A percentile compares a stretch with the other conserved stretches of the same genome.
Conservation (phyloP, 2,797 vertebrate species). For the Apodemus agrarius region DNA sequence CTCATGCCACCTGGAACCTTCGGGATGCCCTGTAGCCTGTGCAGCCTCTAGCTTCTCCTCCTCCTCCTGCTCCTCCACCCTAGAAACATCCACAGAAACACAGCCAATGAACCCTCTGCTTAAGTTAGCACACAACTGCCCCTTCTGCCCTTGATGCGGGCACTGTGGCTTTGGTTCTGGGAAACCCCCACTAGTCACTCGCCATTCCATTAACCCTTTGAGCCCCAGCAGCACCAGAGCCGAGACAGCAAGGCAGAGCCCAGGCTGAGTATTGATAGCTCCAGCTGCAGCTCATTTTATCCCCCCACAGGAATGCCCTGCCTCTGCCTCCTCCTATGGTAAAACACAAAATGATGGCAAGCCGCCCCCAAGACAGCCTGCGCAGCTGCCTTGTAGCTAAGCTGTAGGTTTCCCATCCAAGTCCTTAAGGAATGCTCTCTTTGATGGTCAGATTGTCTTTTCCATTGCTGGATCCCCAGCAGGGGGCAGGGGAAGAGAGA, state of each 20-base stretch:
- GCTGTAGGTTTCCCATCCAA: neutral
- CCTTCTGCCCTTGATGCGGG: rapidly evolving
- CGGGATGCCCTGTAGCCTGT: neutral
- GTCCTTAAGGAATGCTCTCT: neutral
- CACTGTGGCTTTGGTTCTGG: neutral
- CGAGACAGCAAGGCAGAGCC: neutral
- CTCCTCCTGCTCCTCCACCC: neutral
- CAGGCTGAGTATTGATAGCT: neutral
- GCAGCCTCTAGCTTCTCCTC: rapidly evolving
- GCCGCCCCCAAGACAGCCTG: neutral
- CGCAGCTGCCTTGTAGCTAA: neutral
- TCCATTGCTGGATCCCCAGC: neutral
- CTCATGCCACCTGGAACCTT: neutral
- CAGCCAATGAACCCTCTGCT: neutral
- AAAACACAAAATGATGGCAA: neutral
- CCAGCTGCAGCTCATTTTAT: neutral
- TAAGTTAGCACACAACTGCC: neutral
- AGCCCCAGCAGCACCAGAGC: neutral
- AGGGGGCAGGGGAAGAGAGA: neutral
- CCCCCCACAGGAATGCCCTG: rapidly evolving
- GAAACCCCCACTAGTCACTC: no score
- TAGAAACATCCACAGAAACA: neutral
- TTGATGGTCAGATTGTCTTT: conserved; percentile 1
- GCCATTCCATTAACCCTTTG: neutral
- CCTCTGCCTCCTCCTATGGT: neutral